Conservation (phyloP, 1,140 invertebrate genomes). For the Drosophila ficusphila region DNA sequence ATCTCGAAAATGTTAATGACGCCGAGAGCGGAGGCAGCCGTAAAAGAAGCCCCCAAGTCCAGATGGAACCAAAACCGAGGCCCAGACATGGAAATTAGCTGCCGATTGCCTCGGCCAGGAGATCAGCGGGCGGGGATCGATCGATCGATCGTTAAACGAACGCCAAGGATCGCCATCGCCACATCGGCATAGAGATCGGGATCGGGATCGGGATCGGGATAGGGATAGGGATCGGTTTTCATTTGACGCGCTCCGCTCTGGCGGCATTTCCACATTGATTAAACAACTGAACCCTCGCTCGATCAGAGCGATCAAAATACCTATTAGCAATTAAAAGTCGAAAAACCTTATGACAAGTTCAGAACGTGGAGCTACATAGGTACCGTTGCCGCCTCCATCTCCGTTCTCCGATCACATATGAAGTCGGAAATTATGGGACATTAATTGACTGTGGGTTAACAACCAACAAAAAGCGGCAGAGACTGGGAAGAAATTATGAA, state of each 20-base stretch:
- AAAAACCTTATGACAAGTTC: slow-evolving; percentile 68
- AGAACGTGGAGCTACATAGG: slow-evolving; percentile 35
- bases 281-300: slow-evolving; percentile 33
- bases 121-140: slow-evolving; percentile 7
- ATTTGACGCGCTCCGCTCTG: slow-evolving; percentile 68
- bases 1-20: slow-evolving; percentile 81
- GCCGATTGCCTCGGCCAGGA: slow-evolving; percentile 40
- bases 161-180: slow-evolving; percentile 56
- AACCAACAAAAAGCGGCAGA: slow-evolving; percentile 18
- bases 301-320: slow-evolving; percentile 68
- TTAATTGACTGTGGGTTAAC: slow-evolving; percentile 74
- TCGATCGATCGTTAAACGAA: slow-evolving; percentile 68
- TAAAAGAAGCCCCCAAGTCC: slow-evolving; percentile 49
- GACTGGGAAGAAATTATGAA: slow-evolving; percentile 72
- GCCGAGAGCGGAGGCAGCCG: slow-evolving; percentile 64
- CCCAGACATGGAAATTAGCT: slow-evolving; percentile 77
- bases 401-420: slow-evolving; percentile 38
- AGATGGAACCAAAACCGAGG: slow-evolving; percentile 46
- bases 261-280: slow-evolving; percentile 61
- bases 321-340: slow-evolving; percentile 75
- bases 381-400: slow-evolving; percentile 25
- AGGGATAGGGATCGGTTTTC: slow-evolving; percentile 67
- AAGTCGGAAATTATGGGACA: slow-evolving; percentile 72
- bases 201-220: slow-evolving; percentile 46
- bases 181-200: slow-evolving; percentile 17